These are phyloP conservation scores for Turdus rufiventris DNA, from an alignment of 2,113 vertebrate species.

Conservation along the genomic window DNA sequence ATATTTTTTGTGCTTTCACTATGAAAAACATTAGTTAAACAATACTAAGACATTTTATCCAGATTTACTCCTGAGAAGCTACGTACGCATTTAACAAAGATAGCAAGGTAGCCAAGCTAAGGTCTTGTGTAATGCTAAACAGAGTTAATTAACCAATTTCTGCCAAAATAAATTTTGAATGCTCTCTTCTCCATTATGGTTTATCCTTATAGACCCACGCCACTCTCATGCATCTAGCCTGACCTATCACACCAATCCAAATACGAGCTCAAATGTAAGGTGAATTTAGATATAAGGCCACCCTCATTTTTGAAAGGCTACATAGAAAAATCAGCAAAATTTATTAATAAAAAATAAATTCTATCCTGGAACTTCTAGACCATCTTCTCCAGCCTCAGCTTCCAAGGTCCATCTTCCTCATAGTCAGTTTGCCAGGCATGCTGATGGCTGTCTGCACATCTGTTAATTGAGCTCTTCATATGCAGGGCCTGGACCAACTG, in stretches of 20 bases:
- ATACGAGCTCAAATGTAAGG: not conserved
- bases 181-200: not conserved
- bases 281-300: not conserved
- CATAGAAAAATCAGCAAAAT: not conserved
- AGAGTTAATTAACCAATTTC: slow-evolving; percentile 31
- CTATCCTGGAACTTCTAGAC: not conserved
- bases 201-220: not conserved
- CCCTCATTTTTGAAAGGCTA: not conserved
- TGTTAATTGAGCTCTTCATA: not conserved
- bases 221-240: not conserved
- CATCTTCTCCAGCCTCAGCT: not conserved
- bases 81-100: slow-evolving; percentile 21
- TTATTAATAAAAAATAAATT: not conserved
- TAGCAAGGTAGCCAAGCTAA: slow-evolving; percentile 27
- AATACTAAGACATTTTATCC: not conserved
- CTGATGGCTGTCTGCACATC: not conserved
- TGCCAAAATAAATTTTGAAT: not conserved
- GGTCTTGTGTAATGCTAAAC: slow-evolving; percentile 10
- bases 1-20: not conserved
- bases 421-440: not conserved
- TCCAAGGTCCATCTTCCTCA: not conserved
- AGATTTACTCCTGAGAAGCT: slow-evolving; percentile 33
- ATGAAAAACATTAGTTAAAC: not conserved
- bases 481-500: not conserved
- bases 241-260: not conserved